Evolutionary conservation across 2,888 invertebrate species (phyloP), one percentile per base, ranked within the genome.

Genomic region (Empis stercorea): DNA sequence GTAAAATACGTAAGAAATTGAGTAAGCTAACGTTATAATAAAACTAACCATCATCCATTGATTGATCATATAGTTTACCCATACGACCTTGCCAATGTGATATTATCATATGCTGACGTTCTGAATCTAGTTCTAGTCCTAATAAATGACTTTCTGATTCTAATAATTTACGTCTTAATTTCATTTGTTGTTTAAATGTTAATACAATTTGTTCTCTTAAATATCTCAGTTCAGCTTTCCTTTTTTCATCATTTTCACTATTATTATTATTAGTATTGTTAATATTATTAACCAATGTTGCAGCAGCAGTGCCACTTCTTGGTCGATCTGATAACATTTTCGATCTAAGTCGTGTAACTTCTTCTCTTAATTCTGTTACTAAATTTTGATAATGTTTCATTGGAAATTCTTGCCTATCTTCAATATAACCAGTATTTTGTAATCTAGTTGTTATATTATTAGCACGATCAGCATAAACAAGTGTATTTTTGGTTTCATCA

Each of bases 121-220:
- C 92, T 0, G 88, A 85, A 57, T 94, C 93, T 59, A 93, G 75
- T 32, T 87, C 89, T 41, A 93, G 71, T 2, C 91, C 88, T 54
- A 93, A 69, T 45, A 93, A 71, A 59, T 88, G 87, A 55, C 89
- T 91, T 66, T 95, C 94, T 11, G 94, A 76, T 64, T 94, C 92
- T 79, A 95, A 84, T 23, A 96, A 71, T 45, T 86, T 81, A 30
- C 87, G 76, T 56, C 93, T 76, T 32, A 93, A 70, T 52, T 88
- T 81, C 91, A 94, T 93, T 68, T 94, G 93, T 55, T 89, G 91
- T 61, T 89, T 87, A 65, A 94, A 94, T 1, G 87, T 86, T 0
- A 83, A 78, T 5, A 93, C 84, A 40, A 94, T 87, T 57, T 91
- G 85, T 58, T 91, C 88, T 36, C 91, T 77, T 17, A 93, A 68